Evolutionary conservation across 2,888 invertebrate genomes (phyloP), one percentile per base, ranked within the genome.

Genomic region (Drosophila prolongata): DNA sequence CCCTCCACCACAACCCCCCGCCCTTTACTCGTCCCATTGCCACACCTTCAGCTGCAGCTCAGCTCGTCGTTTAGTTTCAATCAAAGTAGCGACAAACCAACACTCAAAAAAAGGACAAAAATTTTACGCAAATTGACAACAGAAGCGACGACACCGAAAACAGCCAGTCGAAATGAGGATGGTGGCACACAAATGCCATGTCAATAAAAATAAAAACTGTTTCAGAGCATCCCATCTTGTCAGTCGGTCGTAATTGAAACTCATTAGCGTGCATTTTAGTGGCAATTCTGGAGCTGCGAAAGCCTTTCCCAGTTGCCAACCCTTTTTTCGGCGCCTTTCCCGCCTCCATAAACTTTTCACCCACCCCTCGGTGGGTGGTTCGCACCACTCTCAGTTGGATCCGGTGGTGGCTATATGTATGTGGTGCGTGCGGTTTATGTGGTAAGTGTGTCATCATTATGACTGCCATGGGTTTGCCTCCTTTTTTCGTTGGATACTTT

Each of bases 181-280:
- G 54, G 13, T 35, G 24, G 42, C 30, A 34, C 57, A 10, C 49
- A 58, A 59, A 59, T 77, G 71, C 50, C 67, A 69, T 74, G 54
- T 78, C 77, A 73, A 81, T 89, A 87, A 87, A 80, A 87, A 85
- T 70, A 68, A 75, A 50, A 66, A 66, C 66, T 60, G 60, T 57
- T 73, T 77, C 76, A 64, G 77, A 68, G 56, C 57, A 4, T 27
- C 24, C n/a, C 27, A 35, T 27, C 52, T 42, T 44, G 67, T 56
- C 76, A 74, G 75, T 72, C 59, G 58, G 75, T 40, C 68, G 86
- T 89, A 89, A 89, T 86, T 87, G 86, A 86, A 86, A 86, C 86
- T 86, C 86, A 86, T 86, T 86, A 89, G 89, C 79, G 89, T 80
- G 83, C 78, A 80, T 79, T 89, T 86, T 88, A 84, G 89, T 78